These are phyloP conservation scores for Drosophila orosa DNA, from an alignment of 1,140 invertebrate species.

Conservation along the genomic window DNA sequence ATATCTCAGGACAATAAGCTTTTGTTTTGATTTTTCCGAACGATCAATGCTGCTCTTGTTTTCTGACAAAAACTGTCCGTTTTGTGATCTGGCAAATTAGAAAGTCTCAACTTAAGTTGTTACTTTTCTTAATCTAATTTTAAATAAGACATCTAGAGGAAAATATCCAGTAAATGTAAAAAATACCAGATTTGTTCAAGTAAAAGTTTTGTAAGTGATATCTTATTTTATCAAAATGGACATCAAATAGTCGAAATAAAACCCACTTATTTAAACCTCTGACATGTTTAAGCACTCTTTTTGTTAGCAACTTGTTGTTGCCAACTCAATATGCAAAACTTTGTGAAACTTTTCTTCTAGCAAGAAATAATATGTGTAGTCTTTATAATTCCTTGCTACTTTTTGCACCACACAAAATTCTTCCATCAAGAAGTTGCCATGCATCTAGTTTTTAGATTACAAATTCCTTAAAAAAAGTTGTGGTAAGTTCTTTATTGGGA, in stretches of 20 bases:
- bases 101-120: too few relatives aligned
- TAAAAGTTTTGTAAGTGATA: background rate
- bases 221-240: background rate
- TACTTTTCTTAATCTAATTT: too few relatives aligned
- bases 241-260: background rate
- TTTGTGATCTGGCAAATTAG: too few relatives aligned
- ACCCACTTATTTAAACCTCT: background rate
- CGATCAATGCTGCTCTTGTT: too few relatives aligned
- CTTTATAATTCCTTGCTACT: slow-evolving; percentile 12
- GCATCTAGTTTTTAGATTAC: slow-evolving; percentile 34
- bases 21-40: background rate
- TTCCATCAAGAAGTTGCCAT: slow-evolving; percentile 16
- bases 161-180: too few relatives aligned
- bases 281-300: background rate
- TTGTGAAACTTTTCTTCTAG: slow-evolving; percentile 7
- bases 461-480: slow-evolving; percentile 40
- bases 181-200: background rate
- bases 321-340: slow-evolving; percentile 20
- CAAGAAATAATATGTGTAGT: slow-evolving; percentile 21
- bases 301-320: slow-evolving; percentile 10
- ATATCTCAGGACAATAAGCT: background rate
- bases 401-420: slow-evolving; percentile 3
- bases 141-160: too few relatives aligned
- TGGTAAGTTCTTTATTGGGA: slow-evolving; percentile 21
- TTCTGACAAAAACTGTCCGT: too few relatives aligned